Evolutionary conservation across 2,888 invertebrate species (phyloP), one percentile per base, ranked within the genome.

Genomic region (Hartigia nigra): DNA sequence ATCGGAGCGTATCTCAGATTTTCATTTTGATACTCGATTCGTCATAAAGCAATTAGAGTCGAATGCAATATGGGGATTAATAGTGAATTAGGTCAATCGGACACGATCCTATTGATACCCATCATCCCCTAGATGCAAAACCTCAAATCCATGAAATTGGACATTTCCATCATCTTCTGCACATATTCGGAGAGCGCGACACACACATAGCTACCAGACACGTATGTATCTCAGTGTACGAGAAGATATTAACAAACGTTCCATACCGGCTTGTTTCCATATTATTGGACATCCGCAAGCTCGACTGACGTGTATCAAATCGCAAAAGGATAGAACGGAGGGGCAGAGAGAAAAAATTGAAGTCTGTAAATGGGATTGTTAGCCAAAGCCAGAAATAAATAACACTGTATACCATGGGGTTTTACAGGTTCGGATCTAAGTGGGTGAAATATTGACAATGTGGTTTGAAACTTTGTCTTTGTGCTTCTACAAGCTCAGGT

Each of bases 321-420:
- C 69, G 82, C 81, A 80, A 77, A 79, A 80, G 79, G 79, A 70
- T 76, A 76, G 78, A 79, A 74, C 79, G 69, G 32, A 74, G 74
- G 81, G 12, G 32, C 39, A 79, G 80, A 75, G 84, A 79, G 82
- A 82, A 82, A 82, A 78, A 87, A 86, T 87, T 85, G 84, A 84
- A 84, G 81, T 80, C 78, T 76, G 80, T 79, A 83, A 87, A 87
- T 86, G 84, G 79, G 81, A 86, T 84, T 83, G 86, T 82, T 87
- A 82, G 79, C 77, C 79, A 78, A 77, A 79, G 76, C 70, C 76
- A 79, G 78, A 76, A 83, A 84, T 84, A 86, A 86, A 86, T 84
- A 85, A 84, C 83, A 74, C n/a, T 69, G 69, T 69, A 39, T 55
- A 39, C 76, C 70, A 74, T 76, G 76, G 77, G 72, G 70, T 78